Conservation (phyloP, 1,140 invertebrate species). For the Popillia japonica region DNA sequence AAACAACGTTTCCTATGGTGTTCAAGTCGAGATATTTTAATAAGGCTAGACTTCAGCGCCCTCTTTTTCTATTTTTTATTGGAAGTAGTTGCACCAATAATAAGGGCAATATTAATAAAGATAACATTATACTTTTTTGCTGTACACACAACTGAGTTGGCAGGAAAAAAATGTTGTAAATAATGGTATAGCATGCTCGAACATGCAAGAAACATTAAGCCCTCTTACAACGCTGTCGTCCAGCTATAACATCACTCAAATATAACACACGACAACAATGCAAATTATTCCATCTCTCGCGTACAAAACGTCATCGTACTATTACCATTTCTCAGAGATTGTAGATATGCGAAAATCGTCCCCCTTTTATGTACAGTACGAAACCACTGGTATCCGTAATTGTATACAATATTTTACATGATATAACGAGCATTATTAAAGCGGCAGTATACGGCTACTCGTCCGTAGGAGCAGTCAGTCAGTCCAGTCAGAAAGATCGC, state of each 20-base stretch:
- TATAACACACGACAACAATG: not conserved
- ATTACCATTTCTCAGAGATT: constrained; percentile 12
- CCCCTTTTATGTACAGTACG: constrained; percentile 14
- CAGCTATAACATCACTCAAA: not conserved
- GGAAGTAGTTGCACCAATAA: too few species aligned
- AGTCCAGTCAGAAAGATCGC: constrained; percentile 33
- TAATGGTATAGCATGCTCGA: too few species aligned
- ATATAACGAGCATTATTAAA: constrained; percentile 34
- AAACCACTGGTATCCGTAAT: not conserved
- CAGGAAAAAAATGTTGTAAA: too few species aligned
- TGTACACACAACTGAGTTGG: too few species aligned
- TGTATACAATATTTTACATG: constrained; percentile 32
- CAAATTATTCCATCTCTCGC: constrained; percentile 14
- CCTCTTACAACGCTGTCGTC: not conserved
- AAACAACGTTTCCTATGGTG: too few species aligned
- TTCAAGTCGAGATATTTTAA: too few species aligned
- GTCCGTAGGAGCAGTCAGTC: not conserved
- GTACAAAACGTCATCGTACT: not conserved
- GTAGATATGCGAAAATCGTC: constrained; percentile 18
- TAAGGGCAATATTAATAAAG: too few species aligned
- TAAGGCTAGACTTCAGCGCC: too few species aligned
- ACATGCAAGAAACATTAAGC: too few species aligned
- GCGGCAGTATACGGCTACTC: not conserved
- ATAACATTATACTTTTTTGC: too few species aligned
- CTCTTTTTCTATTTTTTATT: too few species aligned